Conservation (phyloP, 1,140 invertebrate genomes). For the Drosophila pectinifera region DNA sequence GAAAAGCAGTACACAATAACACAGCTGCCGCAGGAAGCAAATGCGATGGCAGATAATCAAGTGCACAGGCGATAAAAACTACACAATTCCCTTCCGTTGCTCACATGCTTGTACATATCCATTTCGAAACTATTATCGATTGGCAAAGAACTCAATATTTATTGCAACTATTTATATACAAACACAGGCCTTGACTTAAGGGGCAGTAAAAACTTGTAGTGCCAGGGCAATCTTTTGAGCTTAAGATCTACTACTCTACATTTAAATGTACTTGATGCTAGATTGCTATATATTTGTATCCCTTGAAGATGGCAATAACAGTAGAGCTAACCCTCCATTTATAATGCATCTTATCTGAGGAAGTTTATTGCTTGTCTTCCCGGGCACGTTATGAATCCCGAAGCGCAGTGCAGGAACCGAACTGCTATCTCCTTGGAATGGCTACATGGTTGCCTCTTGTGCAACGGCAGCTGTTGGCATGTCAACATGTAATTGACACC, state of each 20-base stretch:
- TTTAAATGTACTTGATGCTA: background rate
- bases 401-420: background rate
- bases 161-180: constrained; percentile 9
- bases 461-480: constrained; percentile 35
- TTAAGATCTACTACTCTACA: background rate
- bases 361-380: constrained; percentile 6
- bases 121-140: constrained; percentile 25
- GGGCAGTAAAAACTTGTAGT: constrained; percentile 4
- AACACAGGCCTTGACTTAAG: background rate
- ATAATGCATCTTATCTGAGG: background rate
- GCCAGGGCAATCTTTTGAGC: background rate
- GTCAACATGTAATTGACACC: constrained; percentile 60
- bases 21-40: constrained; percentile 38
- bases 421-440: background rate
- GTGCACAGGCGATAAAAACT: constrained; percentile 36
- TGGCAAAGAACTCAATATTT: constrained; percentile 14
- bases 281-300: background rate
- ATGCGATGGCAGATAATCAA: constrained; percentile 36
- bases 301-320: too few species aligned
- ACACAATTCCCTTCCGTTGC: constrained; percentile 1
- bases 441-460: constrained; percentile 14
- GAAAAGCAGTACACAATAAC: constrained; percentile 1
- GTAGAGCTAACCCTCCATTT: background rate
- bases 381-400: constrained; percentile 12
- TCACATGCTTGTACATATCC: constrained; percentile 7